These are phyloP conservation scores for Amblyopsis rosae DNA, from an alignment of 2,113 vertebrate species.

Conservation along the genomic window DNA sequence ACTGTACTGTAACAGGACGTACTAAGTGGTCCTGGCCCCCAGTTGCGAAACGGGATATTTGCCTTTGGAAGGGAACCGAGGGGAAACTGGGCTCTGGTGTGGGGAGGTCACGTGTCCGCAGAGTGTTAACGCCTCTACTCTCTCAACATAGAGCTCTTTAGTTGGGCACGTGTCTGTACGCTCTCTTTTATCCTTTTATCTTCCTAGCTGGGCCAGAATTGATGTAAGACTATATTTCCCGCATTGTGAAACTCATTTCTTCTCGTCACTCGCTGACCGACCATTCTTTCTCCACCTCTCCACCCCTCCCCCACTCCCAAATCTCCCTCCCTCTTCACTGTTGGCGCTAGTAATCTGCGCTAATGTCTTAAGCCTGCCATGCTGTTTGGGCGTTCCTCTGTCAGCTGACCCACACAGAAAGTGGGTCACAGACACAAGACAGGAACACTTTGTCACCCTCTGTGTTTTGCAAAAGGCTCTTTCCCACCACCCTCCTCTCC, in stretches of 20 bases:
- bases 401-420: constrained; percentile 66
- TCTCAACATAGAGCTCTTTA: constrained; percentile 37
- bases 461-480: too few species aligned
- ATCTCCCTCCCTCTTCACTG: constrained; percentile 15
- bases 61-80: constrained; percentile 6
- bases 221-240: too few species aligned
- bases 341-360: constrained; percentile 46
- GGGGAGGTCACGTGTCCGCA: constrained; percentile 32
- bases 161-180: constrained; percentile 35
- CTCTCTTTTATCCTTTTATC: constrained; percentile 5
- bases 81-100: constrained; percentile 33
- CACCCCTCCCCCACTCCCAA: constrained; percentile 3
- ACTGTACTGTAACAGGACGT: neutral
- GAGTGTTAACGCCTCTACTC: constrained; percentile 42
- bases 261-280: neutral
- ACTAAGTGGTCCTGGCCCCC: constrained; percentile 1
- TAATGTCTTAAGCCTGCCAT: constrained; percentile 22
- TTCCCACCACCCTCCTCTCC: too few species aligned
- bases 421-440: constrained; percentile 54
- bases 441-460: neutral
- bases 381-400: neutral
- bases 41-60: neutral
- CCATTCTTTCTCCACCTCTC: neutral
- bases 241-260: constrained; percentile 8
- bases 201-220: too few species aligned